A percentile compares a stretch with the other conserved stretches of the same genome.
These are phyloP conservation scores for Globodera rostochiensis DNA, from an alignment of 1,140 invertebrate genomes.

Conservation along the genomic window DNA sequence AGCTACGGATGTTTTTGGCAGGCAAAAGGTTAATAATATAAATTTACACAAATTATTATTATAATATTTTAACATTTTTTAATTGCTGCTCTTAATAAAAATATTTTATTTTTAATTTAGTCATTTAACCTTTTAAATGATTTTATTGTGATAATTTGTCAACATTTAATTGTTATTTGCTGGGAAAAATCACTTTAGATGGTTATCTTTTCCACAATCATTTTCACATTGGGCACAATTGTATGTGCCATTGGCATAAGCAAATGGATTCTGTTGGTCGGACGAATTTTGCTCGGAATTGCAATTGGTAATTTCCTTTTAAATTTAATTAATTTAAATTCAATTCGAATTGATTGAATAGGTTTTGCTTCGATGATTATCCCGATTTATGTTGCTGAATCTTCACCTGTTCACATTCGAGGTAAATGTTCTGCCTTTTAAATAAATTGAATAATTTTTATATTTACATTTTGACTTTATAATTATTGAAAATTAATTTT, in stretches of 20 bases:
- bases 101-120: neutral
- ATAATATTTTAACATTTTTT: neutral
- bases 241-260: conserved; percentile 70
- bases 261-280: conserved; percentile 69
- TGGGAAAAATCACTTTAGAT: conserved; percentile 46
- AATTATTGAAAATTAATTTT: no score
- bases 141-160: no score
- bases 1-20: conserved; percentile 69
- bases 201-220: conserved; percentile 70
- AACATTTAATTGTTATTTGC: no score
- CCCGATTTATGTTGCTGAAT: conserved; percentile 73
- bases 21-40: conserved; percentile 65
- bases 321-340: no score
- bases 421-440: conserved; percentile 66
- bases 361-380: conserved; percentile 73
- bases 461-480: neutral
- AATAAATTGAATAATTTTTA: neutral
- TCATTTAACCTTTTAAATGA: neutral
- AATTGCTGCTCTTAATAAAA: no score
- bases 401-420: conserved; percentile 69
- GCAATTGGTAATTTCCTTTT: conserved; percentile 69
- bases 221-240: conserved; percentile 71
- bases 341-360: conserved; percentile 41
- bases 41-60: neutral
- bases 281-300: conserved; percentile 71